Base-by-base conservation (phyloP, 2,797 vertebrate genomes). In the Macroramphosus scolopax region DNA sequence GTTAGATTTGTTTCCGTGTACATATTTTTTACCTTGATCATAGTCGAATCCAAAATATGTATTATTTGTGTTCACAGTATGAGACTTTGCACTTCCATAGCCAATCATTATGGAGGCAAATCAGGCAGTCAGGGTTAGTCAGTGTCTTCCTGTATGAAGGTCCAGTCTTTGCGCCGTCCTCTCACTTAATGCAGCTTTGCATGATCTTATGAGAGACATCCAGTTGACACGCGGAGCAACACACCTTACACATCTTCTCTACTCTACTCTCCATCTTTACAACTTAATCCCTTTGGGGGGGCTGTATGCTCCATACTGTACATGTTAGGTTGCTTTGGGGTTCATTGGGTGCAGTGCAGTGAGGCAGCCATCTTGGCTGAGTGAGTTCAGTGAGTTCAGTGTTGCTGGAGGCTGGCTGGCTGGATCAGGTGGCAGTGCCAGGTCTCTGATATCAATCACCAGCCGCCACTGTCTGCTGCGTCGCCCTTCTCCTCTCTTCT, bases 381-480 rank as follows among this genome's bases (percentile, higher is more conserved):
- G 68, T 73, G 73, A 72, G 90, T 90, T 92, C 89, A 90, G 67
- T 77, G 83, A 86, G 89, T 91, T 90, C 84, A 83, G 56, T 79
- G 78, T 75, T 77, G 83, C 83, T 82, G 77, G 85, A 87, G 80
- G 83, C 70, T 81, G 79, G 70, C 77, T 77, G 78, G 79, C 73
- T 81, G 70, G 87, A 90, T 90, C 86, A 89, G 88, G 81, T 89
- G 89, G 82, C 84, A 74, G 73, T 84, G 85, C 87, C 87, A 87
- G 87, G 87, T 77, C 86, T 86, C 82, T 72, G 81, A 87, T 89
- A 90, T 92, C 88, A 90, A 89, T 91, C 90, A 89, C 86, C 69
- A 74, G 67, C 73, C 75, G 43, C 80, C 59, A 41, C 82, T 85
- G 84, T 84, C 86, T 89, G 66, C 60, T 41, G 46, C 70, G 70